phyloP scores from a whole-genome alignment of 2,113 vertebrate genomes.

The Carassius gibelio region DNA sequence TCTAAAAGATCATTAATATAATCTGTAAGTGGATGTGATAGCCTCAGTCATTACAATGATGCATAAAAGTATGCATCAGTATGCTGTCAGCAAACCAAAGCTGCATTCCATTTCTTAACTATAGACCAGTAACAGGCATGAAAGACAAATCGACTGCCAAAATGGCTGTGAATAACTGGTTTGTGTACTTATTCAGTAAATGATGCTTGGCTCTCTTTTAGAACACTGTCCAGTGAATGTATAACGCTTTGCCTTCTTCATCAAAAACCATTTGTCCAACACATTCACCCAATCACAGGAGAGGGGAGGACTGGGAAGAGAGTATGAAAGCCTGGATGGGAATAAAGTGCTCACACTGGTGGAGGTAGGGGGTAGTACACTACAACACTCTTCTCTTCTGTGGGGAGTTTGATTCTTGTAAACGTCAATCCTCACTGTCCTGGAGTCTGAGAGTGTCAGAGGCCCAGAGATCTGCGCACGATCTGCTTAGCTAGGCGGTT shows the following conservation, averaged over 20 bases:
- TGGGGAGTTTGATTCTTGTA: conserved; percentile 53
- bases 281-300: conserved; percentile 5
- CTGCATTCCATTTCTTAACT: conserved; percentile 17
- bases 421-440: conserved; percentile 21
- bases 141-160: conserved; percentile 2
- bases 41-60: neutral
- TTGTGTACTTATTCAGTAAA: neutral
- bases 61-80: conserved; percentile 16
- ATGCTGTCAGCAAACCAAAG: conserved; percentile 20
- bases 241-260: neutral
- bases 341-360: conserved; percentile 49
- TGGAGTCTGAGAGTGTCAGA: conserved; percentile 66
- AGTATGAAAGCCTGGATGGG: conserved; percentile 23
- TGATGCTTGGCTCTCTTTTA: neutral
- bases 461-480: conserved; percentile 88
- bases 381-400: conserved; percentile 2
- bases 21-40: conserved; percentile 7
- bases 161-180: conserved; percentile 8
- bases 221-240: conserved; percentile 22
- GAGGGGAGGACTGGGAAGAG: neutral
- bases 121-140: conserved; percentile 12
- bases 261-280: neutral
- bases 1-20: conserved; percentile 2
- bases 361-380: conserved; percentile 27
- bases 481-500: conserved; percentile 90